phyloP scores from a whole-genome alignment of 2,797 vertebrate species.

The Thripadectes ignobilis region DNA sequence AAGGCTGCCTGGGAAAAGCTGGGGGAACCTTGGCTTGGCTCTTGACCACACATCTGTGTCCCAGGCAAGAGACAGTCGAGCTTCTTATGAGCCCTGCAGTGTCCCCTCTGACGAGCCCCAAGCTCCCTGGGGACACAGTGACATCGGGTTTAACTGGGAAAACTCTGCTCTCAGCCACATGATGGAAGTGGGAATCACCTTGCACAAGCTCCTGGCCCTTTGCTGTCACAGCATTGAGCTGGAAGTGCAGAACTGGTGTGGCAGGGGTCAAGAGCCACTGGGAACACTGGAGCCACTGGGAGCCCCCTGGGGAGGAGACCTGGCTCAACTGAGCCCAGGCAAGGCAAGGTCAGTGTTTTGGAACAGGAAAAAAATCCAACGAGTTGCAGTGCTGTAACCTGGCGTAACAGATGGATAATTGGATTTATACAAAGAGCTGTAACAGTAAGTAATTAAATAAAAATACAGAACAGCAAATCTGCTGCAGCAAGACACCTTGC shows the following conservation, averaged over 20 bases:
- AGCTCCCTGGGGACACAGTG: not conserved
- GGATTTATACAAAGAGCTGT: slow-evolving; percentile 69
- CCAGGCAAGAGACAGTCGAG: accelerated
- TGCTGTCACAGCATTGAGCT: accelerated
- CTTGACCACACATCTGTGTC: accelerated
- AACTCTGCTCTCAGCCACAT: not conserved
- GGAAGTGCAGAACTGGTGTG: accelerated
- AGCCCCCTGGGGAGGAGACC: not conserved
- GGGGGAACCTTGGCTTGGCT: not conserved
- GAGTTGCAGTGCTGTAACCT: slow-evolving; percentile 18
- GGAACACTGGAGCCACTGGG: not conserved
- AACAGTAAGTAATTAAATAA: slow-evolving; percentile 73
- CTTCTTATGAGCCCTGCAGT: not conserved
- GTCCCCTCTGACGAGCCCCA: not conserved
- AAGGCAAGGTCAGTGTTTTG: not conserved
- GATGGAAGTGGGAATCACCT: not conserved
- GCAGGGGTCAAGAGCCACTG: not conserved
- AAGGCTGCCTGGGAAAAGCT: not conserved
- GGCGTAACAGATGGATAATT: slow-evolving; percentile 74
- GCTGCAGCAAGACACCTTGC: slow-evolving; percentile 27
- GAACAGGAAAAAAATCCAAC: not conserved
- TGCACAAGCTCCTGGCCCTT: accelerated
- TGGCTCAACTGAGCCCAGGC: not conserved
- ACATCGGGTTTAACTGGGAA: accelerated
- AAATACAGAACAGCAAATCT: slow-evolving; percentile 66